Evolutionary conservation across 1,140 invertebrate genomes (phyloP).

Genomic region (Adoxophyes honmai): DNA sequence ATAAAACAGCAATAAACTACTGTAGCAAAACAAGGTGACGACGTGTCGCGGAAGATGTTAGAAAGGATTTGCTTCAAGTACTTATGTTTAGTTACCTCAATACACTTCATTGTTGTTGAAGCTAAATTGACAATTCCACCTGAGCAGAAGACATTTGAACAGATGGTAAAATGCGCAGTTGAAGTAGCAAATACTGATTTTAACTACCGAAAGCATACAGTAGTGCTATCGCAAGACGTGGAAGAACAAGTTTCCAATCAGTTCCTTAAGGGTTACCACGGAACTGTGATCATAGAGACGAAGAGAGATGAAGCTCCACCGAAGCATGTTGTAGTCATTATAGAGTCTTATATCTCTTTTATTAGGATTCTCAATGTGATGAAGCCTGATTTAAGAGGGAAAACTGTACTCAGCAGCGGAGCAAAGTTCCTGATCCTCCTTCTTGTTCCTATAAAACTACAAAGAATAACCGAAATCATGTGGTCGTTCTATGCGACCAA

Average conservation of each 20-base stretch:
- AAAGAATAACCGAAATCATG: constrained; percentile 39
- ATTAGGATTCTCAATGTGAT: constrained; percentile 34
- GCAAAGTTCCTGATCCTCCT: constrained; percentile 47
- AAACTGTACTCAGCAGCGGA: constrained; percentile 39
- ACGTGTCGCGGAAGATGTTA: neutral
- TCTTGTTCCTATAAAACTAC: constrained; percentile 34
- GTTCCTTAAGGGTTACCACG: constrained; percentile 35
- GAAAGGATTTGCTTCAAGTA: no score
- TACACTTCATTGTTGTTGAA: constrained; percentile 20
- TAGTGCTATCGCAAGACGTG: constrained; percentile 35
- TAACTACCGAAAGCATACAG: constrained; percentile 36
- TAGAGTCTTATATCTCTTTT: constrained; percentile 45
- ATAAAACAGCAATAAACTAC: neutral
- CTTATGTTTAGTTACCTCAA: neutral
- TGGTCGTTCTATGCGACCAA: constrained; percentile 48
- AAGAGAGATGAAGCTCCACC: constrained; percentile 30
- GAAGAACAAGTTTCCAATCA: constrained; percentile 26
- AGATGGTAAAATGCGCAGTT: constrained; percentile 20
- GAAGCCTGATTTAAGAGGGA: constrained; percentile 52
- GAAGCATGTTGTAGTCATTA: constrained; percentile 43
- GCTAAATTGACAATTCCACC: neutral
- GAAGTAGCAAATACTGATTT: constrained; percentile 41
- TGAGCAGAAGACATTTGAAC: constrained; percentile 15
- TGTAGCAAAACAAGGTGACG: neutral
- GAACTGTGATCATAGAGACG: constrained; percentile 36